phyloP scores from a whole-genome alignment of 2,888 invertebrate genomes.

The Lapara coniferarum region DNA sequence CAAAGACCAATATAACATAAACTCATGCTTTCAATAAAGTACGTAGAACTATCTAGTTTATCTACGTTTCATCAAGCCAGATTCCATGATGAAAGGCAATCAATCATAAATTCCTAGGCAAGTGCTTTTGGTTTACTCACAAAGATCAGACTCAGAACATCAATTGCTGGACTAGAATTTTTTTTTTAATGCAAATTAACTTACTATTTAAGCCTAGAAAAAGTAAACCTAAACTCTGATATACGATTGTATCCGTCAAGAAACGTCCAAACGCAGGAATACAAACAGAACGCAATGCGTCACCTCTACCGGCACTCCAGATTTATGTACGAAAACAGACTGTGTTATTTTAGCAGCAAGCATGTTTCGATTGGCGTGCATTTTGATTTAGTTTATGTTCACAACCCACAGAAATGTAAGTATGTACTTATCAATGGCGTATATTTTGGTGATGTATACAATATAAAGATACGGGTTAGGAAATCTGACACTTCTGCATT shows the following conservation, averaged over 20 bases:
- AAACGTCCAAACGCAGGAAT: conserved; percentile 13
- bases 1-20: not conserved
- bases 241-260: conserved; percentile 4
- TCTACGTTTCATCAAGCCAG: too few species aligned
- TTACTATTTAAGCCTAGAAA: not conserved
- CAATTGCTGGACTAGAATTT: not conserved
- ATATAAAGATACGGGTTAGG: too few species aligned
- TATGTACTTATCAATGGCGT: too few species aligned
- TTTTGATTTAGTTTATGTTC: not conserved
- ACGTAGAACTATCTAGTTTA: too few species aligned
- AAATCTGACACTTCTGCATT: too few species aligned
- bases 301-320: conserved; percentile 60
- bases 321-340: conserved; percentile 53
- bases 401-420: too few species aligned
- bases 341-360: conserved; percentile 53
- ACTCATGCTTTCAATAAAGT: not conserved
- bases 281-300: conserved; percentile 47
- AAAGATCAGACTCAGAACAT: not conserved
- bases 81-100: too few species aligned
- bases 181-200: not conserved
- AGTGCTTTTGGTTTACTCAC: too few species aligned
- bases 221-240: not conserved
- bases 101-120: too few species aligned
- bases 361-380: not conserved
- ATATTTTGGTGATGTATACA: too few species aligned